Conservation (phyloP, 2,797 vertebrate genomes). For the Helarctos malayanus region DNA sequence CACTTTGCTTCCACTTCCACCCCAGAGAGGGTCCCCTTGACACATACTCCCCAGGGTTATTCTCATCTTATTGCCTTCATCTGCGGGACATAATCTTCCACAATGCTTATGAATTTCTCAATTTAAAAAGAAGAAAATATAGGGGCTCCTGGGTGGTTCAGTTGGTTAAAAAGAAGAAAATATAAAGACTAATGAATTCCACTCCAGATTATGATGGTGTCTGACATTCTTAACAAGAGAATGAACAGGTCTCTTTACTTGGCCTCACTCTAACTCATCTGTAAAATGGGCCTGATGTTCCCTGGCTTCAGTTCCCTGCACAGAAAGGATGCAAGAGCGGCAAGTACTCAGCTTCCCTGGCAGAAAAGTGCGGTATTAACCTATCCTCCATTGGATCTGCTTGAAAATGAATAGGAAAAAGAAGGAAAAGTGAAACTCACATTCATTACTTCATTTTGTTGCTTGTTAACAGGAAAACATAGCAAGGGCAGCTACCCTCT, state of each 20-base stretch:
- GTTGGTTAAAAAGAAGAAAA: constrained; percentile 16
- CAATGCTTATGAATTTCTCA: not conserved
- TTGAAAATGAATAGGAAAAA: not conserved
- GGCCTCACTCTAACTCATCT: not conserved
- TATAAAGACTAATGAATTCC: not conserved
- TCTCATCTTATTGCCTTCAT: not conserved
- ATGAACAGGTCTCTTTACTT: not conserved
- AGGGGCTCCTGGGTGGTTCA: not conserved
- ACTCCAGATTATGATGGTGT: not conserved
- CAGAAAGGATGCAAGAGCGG: too few species aligned
- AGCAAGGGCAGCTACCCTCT: not conserved
- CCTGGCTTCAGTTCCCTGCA: not conserved
- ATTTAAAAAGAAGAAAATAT: constrained; percentile 20
- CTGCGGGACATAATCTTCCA: not conserved
- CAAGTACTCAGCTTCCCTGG: not conserved
- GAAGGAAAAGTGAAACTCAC: not conserved
- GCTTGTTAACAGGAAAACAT: not conserved
- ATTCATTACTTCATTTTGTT: not conserved
- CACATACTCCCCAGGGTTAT: too few species aligned
- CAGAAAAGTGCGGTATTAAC: not conserved
- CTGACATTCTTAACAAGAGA: not conserved
- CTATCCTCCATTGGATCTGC: not conserved
- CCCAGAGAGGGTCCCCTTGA: not conserved
- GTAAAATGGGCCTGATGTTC: not conserved
- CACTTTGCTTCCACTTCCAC: not conserved